Base-by-base conservation (phyloP, 1,140 invertebrate species). In the Dendrolimus punctatus region DNA sequence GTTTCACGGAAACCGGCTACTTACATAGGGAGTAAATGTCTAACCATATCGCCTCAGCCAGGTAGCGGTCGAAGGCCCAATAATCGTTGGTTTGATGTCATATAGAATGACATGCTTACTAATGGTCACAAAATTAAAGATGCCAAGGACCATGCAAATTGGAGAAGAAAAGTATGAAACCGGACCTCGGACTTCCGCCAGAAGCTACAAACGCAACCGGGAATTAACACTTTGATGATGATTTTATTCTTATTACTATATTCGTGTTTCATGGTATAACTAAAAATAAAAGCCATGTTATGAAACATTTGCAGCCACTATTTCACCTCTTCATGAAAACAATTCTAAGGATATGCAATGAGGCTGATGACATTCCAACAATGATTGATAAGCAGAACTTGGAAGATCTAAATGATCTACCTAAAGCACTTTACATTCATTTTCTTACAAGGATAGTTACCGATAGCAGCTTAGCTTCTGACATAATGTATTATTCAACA, bases 351-450 rank as follows among this genome's bases (percentile, higher is more conserved):
- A 61, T 65, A 37, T 84, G 68, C 46, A 66, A 66, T 9, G 65
- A 40, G 40, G 40, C 50, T n/a, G 55, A 59, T 42, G 53, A 64
- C 40, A 46, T 53, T 38, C 50, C 49, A 45, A 38, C 48, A 8
- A 37, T 46, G 49, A 38, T 58, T 38, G 46, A 58, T 36, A 54
- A 8, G 1, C n/a, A 54, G 10, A 56, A 60, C 46, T 60, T 53
- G 42, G 71, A 66, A 36, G 73, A 75, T 54, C 68, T 81, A 53
- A 72, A 64, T 54, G 86, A 87, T 61, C 59, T 87, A 41, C 87
- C 84, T 4, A 73, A 81, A 64, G 87, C 87, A 0, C 78, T 83
- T 39, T 79, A 80, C 50, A 78, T 88, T 37, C 87, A 88, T 62
- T 80, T 87, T 45, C 51, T 87, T 5, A 86, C 85, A 10, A 74